Conservation (phyloP, 2,888 invertebrate genomes). For the Automeris io region DNA sequence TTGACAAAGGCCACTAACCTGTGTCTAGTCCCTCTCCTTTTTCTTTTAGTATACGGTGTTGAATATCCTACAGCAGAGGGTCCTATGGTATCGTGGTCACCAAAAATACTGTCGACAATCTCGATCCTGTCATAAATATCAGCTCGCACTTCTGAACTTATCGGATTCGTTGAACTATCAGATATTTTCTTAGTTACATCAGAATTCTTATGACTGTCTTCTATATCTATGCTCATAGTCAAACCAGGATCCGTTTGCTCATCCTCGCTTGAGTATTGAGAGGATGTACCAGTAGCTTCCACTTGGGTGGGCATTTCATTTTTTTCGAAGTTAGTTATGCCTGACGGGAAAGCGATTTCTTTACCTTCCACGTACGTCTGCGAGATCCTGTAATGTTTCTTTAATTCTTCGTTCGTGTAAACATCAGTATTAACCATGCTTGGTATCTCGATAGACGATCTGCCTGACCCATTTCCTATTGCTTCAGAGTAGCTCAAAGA, state of each 20-base stretch:
- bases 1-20: no score
- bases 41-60: slow-evolving; percentile 50
- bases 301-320: slow-evolving; percentile 23
- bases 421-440: slow-evolving; percentile 56
- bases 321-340: slow-evolving; percentile 31
- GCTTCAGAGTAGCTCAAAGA: slow-evolving; percentile 67
- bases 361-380: slow-evolving; percentile 67
- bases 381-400: slow-evolving; percentile 61
- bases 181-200: slow-evolving; percentile 40
- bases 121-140: slow-evolving; percentile 58
- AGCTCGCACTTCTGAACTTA: slow-evolving; percentile 30
- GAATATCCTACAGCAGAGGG: slow-evolving; percentile 39
- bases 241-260: slow-evolving; percentile 45
- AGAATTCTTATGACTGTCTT: slow-evolving; percentile 40
- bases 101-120: slow-evolving; percentile 34
- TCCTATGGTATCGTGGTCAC: slow-evolving; percentile 28
- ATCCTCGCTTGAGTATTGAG: slow-evolving; percentile 58
- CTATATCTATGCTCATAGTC: slow-evolving; percentile 60
- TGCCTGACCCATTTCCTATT: slow-evolving; percentile 49
- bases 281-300: slow-evolving; percentile 32
- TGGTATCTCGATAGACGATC: slow-evolving; percentile 63
- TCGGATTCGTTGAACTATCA: slow-evolving; percentile 42
- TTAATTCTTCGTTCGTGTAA: slow-evolving; percentile 61
- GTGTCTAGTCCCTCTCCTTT: slow-evolving; percentile 35
- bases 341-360: slow-evolving; percentile 50